phyloP scores from a whole-genome alignment of 2,888 invertebrate species.

The Iphiclides podalirius region DNA sequence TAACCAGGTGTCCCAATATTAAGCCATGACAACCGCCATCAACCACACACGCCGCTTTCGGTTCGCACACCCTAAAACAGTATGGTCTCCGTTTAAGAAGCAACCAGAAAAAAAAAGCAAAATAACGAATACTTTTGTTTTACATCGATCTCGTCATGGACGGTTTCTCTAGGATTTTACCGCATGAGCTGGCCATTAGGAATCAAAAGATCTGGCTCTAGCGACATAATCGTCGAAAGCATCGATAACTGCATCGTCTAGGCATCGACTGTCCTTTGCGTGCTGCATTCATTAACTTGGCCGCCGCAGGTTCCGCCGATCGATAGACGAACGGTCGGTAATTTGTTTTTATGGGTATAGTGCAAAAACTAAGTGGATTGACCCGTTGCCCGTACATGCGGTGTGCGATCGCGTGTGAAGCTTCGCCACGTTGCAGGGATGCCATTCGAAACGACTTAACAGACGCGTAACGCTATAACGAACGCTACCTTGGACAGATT shows the following conservation, averaged over 20 bases:
- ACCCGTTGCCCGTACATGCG: slow-evolving; percentile 59
- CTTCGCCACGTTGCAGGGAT: slow-evolving; percentile 30
- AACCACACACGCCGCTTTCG: too few relatives aligned
- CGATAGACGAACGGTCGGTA: slow-evolving; percentile 70
- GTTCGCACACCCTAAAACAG: too few relatives aligned
- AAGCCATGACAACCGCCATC: too few relatives aligned
- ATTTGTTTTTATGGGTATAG: slow-evolving; percentile 71
- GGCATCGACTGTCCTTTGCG: slow-evolving; percentile 38
- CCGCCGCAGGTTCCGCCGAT: slow-evolving; percentile 65
- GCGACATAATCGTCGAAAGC: too few relatives aligned
- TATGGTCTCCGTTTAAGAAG: too few relatives aligned
- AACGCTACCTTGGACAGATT: background rate
- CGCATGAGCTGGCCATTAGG: too few relatives aligned
- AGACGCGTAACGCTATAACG: slow-evolving; percentile 1
- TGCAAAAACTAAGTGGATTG: slow-evolving; percentile 78
- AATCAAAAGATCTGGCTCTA: too few relatives aligned
- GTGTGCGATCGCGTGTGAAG: slow-evolving; percentile 63
- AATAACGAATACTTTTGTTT: too few relatives aligned
- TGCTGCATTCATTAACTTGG: slow-evolving; percentile 62
- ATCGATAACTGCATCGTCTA: slow-evolving; percentile 37
- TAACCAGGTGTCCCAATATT: too few relatives aligned
- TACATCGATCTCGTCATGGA: too few relatives aligned
- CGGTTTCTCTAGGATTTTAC: too few relatives aligned
- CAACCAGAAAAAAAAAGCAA: too few relatives aligned
- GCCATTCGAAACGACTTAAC: slow-evolving; percentile 21